Conservation (phyloP, 1,140 invertebrate species). For the Lepidostoma basale region DNA sequence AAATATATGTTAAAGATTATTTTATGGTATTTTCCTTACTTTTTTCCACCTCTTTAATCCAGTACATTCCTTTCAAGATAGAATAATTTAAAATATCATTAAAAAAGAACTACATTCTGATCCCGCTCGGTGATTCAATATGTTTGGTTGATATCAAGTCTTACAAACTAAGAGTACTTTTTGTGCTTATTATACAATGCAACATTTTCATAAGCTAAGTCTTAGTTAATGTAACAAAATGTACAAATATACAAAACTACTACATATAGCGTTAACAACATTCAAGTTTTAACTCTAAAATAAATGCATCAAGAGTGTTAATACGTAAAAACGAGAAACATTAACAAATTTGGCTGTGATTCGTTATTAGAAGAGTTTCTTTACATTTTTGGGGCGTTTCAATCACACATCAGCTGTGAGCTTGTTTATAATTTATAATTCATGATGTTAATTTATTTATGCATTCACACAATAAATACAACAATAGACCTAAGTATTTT, state of each 20-base stretch:
- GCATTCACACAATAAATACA: too few relatives aligned
- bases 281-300: not conserved
- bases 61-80: conserved; percentile 6
- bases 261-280: conserved; percentile 5
- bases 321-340: not conserved
- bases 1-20: too few relatives aligned
- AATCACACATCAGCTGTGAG: too few relatives aligned
- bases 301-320: not conserved
- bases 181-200: conserved; percentile 20
- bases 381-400: too few relatives aligned
- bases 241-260: conserved; percentile 27
- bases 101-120: conserved; percentile 6
- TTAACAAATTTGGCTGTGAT: conserved; percentile 23
- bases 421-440: too few relatives aligned
- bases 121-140: conserved; percentile 13
- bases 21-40: too few relatives aligned
- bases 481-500: too few relatives aligned
- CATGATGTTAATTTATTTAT: too few relatives aligned
- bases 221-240: conserved; percentile 18
- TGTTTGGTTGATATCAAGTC: conserved; percentile 14
- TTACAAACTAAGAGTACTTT: conserved; percentile 12
- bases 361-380: too few relatives aligned
- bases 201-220: not conserved
- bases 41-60: too few relatives aligned
- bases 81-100: not conserved